Percentiles rank a stretch among this genome's conserved stretches.
phyloP scores from a whole-genome alignment of 2,113 vertebrate species.

The Ochotona curzoniae region DNA sequence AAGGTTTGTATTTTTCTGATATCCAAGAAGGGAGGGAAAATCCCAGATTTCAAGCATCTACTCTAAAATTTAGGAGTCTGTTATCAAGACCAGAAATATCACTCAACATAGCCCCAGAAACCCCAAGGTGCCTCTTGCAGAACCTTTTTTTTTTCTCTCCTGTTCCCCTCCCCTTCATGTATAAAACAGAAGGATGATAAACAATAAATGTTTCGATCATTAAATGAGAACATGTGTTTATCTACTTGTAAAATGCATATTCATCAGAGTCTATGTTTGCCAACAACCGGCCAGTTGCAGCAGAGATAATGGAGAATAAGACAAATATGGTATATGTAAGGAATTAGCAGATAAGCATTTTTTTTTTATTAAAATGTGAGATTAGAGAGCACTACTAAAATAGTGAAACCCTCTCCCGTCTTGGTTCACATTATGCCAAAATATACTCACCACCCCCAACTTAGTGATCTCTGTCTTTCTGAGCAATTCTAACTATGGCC shows the following conservation, averaged over 20 bases:
- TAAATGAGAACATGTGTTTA: neutral
- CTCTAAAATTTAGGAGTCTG: constrained; percentile 1
- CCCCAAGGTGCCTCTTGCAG: neutral
- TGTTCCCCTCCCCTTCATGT: neutral
- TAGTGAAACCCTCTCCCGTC: neutral
- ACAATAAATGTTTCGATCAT: neutral
- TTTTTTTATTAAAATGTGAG: neutral
- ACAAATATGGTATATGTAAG: neutral
- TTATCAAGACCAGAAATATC: neutral
- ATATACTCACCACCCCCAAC: neutral
- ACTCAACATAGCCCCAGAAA: neutral
- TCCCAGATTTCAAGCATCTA: constrained; percentile 39
- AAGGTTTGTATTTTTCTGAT: constrained; percentile 32
- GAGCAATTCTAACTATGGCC: neutral
- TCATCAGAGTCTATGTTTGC: neutral
- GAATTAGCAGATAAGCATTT: neutral
- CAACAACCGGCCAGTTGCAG: neutral
- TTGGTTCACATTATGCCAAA: neutral
- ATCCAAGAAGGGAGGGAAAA: constrained; percentile 28
- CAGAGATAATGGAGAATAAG: neutral
- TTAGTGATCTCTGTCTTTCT: neutral
- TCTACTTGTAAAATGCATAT: neutral
- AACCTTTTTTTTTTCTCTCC: neutral
- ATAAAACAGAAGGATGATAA: neutral
- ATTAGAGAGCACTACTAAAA: neutral